Evolutionary conservation across 2,888 invertebrate species (phyloP), one percentile per base, ranked within the genome.

Genomic region (Seladonia tumulorum): DNA sequence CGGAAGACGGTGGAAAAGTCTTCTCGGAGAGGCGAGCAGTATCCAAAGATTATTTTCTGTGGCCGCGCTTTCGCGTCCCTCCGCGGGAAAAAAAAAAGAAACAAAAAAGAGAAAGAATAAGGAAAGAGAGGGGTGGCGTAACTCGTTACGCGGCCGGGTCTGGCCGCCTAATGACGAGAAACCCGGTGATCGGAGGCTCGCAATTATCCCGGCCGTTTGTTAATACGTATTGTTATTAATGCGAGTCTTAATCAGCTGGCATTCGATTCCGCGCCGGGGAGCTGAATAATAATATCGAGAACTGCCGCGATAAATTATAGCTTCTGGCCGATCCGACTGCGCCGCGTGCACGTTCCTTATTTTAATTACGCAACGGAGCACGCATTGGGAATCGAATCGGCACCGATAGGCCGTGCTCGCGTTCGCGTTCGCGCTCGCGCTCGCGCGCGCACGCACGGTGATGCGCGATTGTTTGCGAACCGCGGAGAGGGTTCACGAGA

Each of bases 21-120:
- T 87, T 83, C 22, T 35, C 63, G 63, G 35, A 79, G 79, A 76
- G 73, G 66, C 29, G 83, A 81, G 22, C 2, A 22, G 49, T 53
- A 53, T 89, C 83, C 88, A 87, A 85, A 89, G 89, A 81, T 89
- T 81, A 83, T 89, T 89, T 88, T 88, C 88, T 72, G 79, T 84
- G 87, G 77, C 76, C 82, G 82, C 78, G 81, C 89, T 88, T 89
- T 83, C 89, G 86, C 81, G 87, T 63, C 29, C 60, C 25, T 25
- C 60, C 25, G 22, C 60, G 60, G 63, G 5, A 4, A 49, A 7
- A 53, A 25, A 12, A 22, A 12, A 76, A 42, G 53, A 60, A 49
- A 16, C 42, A 25, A 8, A n/a, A 12, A 75, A 16, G 63, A 47
- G 81, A 79, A 78, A 78, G 75, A 85, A 76, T 78, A 78, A 29